These are phyloP conservation scores for Harpagus bidentatus DNA, from an alignment of 2,113 vertebrate species.

Conservation along the genomic window DNA sequence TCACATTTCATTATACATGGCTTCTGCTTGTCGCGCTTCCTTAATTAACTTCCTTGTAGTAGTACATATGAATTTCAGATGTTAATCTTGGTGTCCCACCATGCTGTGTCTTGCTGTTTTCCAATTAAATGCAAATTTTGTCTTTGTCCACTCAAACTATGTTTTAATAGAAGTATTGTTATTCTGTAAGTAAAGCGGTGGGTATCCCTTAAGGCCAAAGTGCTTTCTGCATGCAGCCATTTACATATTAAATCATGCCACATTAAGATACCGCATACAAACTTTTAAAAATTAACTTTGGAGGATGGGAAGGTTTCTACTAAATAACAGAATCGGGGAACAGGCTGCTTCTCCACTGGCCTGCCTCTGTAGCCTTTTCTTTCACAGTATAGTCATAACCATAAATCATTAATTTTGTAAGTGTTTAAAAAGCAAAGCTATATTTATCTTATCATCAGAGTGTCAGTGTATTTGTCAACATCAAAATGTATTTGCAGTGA, in stretches of 20 bases:
- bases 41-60: not conserved
- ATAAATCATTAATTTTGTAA: not conserved
- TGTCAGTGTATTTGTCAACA: not conserved
- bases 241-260: not conserved
- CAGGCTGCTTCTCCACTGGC: not conserved
- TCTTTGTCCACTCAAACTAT: not conserved
- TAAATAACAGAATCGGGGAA: not conserved
- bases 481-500: not conserved
- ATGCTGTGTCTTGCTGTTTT: slow-evolving; percentile 1
- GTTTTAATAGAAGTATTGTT: not conserved
- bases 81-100: slow-evolving; percentile 3
- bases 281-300: not conserved
- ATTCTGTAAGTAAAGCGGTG: not conserved
- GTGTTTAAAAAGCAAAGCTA: not conserved
- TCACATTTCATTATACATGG: slow-evolving; percentile 34
- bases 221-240: slow-evolving; percentile 15
- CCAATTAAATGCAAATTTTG: not conserved
- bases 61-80: not conserved
- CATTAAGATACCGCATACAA: not conserved
- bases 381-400: not conserved
- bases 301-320: not conserved
- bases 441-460: not conserved
- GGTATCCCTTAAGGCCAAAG: not conserved
- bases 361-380: not conserved
- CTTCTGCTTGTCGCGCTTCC: slow-evolving; percentile 1